phyloP scores from a whole-genome alignment of 2,888 invertebrate species.

The Pterostichus niger region DNA sequence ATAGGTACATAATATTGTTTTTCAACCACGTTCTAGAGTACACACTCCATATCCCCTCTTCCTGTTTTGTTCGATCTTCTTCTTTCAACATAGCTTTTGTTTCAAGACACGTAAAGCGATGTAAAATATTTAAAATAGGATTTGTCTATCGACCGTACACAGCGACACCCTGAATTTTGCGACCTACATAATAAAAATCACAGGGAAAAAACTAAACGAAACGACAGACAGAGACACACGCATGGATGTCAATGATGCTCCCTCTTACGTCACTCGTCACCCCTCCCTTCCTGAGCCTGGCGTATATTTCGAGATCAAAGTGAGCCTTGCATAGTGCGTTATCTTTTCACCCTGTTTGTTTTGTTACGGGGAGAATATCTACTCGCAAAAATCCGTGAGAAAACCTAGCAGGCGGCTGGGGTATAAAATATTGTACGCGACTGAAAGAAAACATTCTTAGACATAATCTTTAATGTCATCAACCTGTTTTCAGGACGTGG shows the following conservation, averaged over 20 bases:
- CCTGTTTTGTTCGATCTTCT: constrained; percentile 4
- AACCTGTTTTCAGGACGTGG: constrained; percentile 15
- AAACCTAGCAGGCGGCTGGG: constrained; percentile 5
- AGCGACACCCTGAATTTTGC: constrained; percentile 5
- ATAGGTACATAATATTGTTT: constrained; percentile 19
- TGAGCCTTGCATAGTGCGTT: constrained; percentile 42
- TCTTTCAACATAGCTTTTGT: constrained; percentile 44
- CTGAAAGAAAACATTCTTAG: constrained; percentile 52
- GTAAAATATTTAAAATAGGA: constrained; percentile 54
- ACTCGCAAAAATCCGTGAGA: constrained; percentile 42
- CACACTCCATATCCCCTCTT: neutral
- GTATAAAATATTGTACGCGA: constrained; percentile 39
- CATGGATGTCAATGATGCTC: constrained; percentile 21
- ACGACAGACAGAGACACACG: neutral
- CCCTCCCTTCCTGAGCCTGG: constrained; percentile 15
- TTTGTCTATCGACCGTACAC: constrained; percentile 15
- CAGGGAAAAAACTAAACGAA: neutral
- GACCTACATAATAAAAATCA: constrained; percentile 37
- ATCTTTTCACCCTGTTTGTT: constrained; percentile 61
- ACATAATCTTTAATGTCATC: constrained; percentile 56
- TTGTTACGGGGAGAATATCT: constrained; percentile 33
- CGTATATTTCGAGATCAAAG: constrained; percentile 59
- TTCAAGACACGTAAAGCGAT: constrained; percentile 46
- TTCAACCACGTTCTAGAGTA: constrained; percentile 3
- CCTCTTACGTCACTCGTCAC: neutral